Conservation (phyloP, 2,113 vertebrate genomes). For the Caloenas nicobarica region DNA sequence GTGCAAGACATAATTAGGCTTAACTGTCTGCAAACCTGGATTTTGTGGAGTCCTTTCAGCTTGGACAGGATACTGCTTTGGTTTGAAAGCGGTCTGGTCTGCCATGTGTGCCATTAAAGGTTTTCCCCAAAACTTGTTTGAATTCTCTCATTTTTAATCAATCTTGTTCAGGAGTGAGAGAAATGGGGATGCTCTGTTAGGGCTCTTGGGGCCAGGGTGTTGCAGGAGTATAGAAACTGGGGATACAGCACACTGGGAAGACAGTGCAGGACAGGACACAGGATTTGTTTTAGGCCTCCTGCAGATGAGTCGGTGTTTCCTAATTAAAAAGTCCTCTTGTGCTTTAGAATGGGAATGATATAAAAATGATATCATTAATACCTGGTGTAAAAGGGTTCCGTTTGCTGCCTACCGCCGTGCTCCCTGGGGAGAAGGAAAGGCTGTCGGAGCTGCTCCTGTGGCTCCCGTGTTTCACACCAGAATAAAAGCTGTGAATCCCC, state of each 20-base stretch:
- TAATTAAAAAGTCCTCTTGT: not conserved
- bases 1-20: not conserved
- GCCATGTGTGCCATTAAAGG: not conserved
- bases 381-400: not conserved
- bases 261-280: accelerated
- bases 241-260: not conserved
- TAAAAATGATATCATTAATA: not conserved
- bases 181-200: not conserved
- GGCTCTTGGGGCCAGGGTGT: accelerated
- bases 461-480: not conserved
- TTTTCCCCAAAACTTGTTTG: not conserved
- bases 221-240: not conserved
- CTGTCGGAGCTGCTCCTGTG: not conserved
- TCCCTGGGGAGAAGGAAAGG: not conserved
- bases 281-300: not conserved
- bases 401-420: accelerated
- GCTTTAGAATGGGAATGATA: not conserved
- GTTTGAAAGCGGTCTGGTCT: not conserved
- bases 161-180: not conserved
- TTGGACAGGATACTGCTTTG: not conserved
- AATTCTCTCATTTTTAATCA: not conserved
- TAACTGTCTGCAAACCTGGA: not conserved
- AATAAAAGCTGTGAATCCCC: not conserved
- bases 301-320: accelerated
- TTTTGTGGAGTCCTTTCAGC: not conserved